phyloP scores from a whole-genome alignment of 92 coral and sea anemone genomes.

The Blastomussa wellsi region DNA sequence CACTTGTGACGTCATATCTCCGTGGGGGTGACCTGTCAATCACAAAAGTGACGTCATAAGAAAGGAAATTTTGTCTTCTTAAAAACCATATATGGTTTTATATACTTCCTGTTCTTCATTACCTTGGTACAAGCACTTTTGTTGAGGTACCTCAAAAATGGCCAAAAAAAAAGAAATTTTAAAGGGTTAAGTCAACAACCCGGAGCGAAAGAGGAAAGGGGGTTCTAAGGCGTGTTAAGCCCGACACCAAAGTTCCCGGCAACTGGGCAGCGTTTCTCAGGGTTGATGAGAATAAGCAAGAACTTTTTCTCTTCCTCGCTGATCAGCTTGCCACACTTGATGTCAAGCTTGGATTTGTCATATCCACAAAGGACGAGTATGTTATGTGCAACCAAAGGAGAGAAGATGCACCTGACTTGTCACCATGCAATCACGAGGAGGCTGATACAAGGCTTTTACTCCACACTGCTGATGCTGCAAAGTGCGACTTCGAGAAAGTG shows the following conservation, averaged over 20 bases:
- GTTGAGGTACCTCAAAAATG: too few species aligned
- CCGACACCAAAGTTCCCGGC: slow-evolving; percentile 15
- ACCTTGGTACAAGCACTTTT: too few species aligned
- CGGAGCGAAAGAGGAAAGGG: slow-evolving; percentile 25
- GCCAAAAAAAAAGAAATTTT: too few species aligned
- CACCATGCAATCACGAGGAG: background rate
- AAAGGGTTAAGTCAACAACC: background rate
- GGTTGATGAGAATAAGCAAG: slow-evolving; percentile 35
- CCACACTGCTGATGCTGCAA: background rate
- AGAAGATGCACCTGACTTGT: background rate
- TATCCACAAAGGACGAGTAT: slow-evolving; percentile 35
- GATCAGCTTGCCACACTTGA: slow-evolving; percentile 32
- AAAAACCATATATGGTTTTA: too few species aligned
- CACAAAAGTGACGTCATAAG: too few species aligned
- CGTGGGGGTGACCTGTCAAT: too few species aligned
- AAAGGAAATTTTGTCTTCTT: too few species aligned
- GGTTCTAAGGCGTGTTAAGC: background rate
- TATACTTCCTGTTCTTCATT: too few species aligned
- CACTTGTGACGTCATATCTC: too few species aligned
- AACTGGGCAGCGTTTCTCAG: background rate
- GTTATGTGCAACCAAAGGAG: slow-evolving; percentile 22
- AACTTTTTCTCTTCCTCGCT: slow-evolving; percentile 32
- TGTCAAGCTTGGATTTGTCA: slow-evolving; percentile 37
- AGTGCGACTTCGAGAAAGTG: background rate
- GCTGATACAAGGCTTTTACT: background rate